Conservation (phyloP, 2,888 invertebrate genomes). For the Cerastis rubricosa region DNA sequence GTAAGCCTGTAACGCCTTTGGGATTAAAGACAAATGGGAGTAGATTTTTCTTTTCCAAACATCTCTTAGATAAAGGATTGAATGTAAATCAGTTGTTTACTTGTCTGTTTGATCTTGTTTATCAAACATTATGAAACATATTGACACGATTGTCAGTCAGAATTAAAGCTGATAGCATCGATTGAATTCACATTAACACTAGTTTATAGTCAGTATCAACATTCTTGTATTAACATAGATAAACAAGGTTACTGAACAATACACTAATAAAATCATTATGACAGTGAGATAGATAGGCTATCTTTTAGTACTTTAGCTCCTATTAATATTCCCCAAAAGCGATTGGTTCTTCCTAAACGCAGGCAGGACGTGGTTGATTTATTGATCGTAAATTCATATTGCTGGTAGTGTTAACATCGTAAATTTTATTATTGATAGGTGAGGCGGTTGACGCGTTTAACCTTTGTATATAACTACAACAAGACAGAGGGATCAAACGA, state of each 20-base stretch:
- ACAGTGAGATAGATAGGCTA: conserved; percentile 26
- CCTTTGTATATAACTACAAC: not conserved
- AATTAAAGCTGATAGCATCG: conserved; percentile 35
- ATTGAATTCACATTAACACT: conserved; percentile 47
- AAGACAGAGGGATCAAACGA: not conserved
- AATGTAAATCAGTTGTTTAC: conserved; percentile 33
- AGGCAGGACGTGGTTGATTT: conserved; percentile 57
- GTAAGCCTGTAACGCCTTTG: conserved; percentile 51
- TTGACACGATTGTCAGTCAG: conserved; percentile 31
- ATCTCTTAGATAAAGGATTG: conserved; percentile 7
- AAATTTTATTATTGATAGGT: conserved; percentile 69
- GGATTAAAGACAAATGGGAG: conserved; percentile 46
- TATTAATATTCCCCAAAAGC: conserved; percentile 53
- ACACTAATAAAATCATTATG: conserved; percentile 39
- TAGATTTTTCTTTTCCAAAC: conserved; percentile 8
- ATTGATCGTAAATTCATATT: conserved; percentile 71
- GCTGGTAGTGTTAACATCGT: conserved; percentile 69
- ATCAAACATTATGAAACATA: conserved; percentile 44
- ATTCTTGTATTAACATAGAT: conserved; percentile 42
- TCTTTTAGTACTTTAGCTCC: conserved; percentile 37
- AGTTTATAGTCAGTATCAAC: conserved; percentile 42
- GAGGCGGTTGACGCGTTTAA: conserved; percentile 54
- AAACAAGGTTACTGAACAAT: conserved; percentile 41
- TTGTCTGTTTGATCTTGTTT: conserved; percentile 45
- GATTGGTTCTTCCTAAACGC: conserved; percentile 32